These are phyloP conservation scores for Cathartes aura DNA, from an alignment of 2,113 vertebrate genomes.

Conservation along the genomic window DNA sequence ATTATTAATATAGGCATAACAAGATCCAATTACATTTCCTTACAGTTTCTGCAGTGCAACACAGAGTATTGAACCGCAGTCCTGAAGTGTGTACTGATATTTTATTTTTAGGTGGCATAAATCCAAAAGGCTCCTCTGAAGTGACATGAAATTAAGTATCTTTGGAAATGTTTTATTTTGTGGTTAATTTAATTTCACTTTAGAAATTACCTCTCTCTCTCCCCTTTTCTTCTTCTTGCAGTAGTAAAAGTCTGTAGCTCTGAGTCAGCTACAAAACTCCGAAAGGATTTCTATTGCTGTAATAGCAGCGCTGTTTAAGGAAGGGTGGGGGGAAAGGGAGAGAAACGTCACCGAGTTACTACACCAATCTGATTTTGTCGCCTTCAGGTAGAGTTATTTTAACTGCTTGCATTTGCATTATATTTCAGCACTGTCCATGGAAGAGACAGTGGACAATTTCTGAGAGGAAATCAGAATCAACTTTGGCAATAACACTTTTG, in stretches of 20 bases:
- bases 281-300: background rate
- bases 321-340: background rate
- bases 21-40: background rate
- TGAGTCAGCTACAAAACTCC: background rate
- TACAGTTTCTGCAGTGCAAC: background rate
- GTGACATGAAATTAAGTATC: background rate
- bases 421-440: background rate
- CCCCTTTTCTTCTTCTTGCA: background rate
- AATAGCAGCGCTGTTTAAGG: background rate
- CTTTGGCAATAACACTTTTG: background rate
- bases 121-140: background rate
- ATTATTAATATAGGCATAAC: background rate
- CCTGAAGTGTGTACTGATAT: background rate
- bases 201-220: constrained; percentile 7
- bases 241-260: background rate
- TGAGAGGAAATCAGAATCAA: background rate
- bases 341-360: constrained; percentile 29
- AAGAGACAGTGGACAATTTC: background rate
- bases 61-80: background rate
- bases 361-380: constrained; percentile 26
- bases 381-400: background rate
- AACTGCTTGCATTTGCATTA: background rate
- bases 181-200: background rate
- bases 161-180: background rate
- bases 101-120: background rate